These are phyloP conservation scores for Drosophila leontia DNA, from an alignment of 1,140 invertebrate species.

Conservation along the genomic window DNA sequence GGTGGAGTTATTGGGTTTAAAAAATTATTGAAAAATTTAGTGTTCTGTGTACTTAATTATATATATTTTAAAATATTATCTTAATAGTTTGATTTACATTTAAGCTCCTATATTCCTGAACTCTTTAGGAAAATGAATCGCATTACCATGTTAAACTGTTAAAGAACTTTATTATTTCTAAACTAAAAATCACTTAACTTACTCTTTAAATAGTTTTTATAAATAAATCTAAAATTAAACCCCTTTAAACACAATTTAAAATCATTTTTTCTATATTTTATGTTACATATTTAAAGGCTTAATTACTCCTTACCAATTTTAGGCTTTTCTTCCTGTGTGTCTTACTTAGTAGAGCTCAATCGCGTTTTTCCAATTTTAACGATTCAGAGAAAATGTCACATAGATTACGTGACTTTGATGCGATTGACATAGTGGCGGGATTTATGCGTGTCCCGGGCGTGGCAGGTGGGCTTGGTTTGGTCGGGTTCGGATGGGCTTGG, in stretches of 20 bases:
- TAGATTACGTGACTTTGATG: conserved; percentile 83
- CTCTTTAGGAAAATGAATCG: background rate
- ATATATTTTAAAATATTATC: background rate
- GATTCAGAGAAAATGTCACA: conserved; percentile 82
- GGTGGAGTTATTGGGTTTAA: background rate
- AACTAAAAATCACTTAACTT: background rate
- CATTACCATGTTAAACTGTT: background rate
- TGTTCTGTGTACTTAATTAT: background rate
- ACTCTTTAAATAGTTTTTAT: background rate
- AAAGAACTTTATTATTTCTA: background rate
- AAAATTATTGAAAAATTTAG: background rate
- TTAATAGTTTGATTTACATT: background rate
- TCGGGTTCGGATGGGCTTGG: conserved; percentile 21
- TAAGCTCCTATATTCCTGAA: background rate
- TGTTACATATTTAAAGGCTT: background rate
- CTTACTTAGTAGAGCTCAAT: conserved; percentile 28
- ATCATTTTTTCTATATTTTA: too few species aligned
- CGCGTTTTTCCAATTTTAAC: conserved; percentile 77
- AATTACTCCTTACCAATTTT: background rate
- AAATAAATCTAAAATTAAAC: background rate
- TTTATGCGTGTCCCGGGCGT: conserved; percentile 72
- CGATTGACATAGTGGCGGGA: conserved; percentile 82
- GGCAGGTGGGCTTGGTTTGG: conserved; percentile 31
- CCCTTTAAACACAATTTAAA: background rate
- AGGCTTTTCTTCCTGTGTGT: conserved; percentile 25